Conservation (phyloP, 2,888 invertebrate species). For the Azorinus chamasolen region DNA sequence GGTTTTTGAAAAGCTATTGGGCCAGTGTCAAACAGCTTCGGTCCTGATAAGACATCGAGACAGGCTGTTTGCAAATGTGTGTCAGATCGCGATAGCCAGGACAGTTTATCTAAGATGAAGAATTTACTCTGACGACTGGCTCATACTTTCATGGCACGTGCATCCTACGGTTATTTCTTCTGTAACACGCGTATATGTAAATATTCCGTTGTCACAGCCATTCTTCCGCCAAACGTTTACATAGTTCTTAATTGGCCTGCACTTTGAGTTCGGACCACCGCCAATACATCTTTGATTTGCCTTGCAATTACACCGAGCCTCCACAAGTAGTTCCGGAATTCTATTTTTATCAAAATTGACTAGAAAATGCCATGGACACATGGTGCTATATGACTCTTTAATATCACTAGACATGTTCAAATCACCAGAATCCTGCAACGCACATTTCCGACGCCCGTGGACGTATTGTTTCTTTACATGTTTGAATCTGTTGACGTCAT, state of each 20-base stretch:
- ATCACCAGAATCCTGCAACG: too few relatives aligned
- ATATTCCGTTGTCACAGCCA: conserved; percentile 31
- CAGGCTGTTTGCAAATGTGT: too few relatives aligned
- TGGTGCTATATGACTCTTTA: not conserved
- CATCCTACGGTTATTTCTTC: conserved; percentile 51
- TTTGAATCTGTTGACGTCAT: too few relatives aligned
- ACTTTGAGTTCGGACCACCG: conserved; percentile 12
- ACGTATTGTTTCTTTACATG: too few relatives aligned
- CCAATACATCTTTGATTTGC: conserved; percentile 15
- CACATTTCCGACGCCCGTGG: too few relatives aligned
- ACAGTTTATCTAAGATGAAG: too few relatives aligned
- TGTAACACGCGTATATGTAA: conserved; percentile 17
- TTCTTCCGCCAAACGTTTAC: conserved; percentile 38
- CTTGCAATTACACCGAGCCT: conserved; percentile 52
- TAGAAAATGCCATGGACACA: conserved; percentile 51
- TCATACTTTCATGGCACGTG: conserved; percentile 28
- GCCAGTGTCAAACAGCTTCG: too few relatives aligned
- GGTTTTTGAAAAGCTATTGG: too few relatives aligned
- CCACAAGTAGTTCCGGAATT: conserved; percentile 33
- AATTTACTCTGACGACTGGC: too few relatives aligned
- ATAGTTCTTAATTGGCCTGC: conserved; percentile 45
- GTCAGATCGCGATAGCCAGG: too few relatives aligned
- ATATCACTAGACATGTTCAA: too few relatives aligned
- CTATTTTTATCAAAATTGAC: conserved; percentile 44
- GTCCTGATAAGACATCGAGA: too few relatives aligned